Conservation (phyloP, 1,140 invertebrate genomes). For the Thaumatotibia leucotreta region DNA sequence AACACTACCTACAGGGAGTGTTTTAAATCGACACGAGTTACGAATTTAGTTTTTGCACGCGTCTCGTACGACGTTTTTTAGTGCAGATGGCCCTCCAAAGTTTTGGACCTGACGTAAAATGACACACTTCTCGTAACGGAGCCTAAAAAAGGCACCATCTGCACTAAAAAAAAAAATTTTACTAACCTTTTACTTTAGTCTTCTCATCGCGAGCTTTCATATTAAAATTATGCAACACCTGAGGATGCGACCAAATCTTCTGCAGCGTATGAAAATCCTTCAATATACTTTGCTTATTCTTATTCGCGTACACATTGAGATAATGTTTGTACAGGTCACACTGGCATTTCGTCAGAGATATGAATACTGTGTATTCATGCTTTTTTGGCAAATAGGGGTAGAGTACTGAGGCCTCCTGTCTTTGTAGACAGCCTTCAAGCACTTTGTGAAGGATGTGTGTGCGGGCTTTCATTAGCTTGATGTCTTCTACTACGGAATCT, state of each 20-base stretch:
- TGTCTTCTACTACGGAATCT: constrained; percentile 87
- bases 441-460: constrained; percentile 90
- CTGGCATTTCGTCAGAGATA: constrained; percentile 86
- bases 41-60: too few species aligned
- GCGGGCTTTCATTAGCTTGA: constrained; percentile 87
- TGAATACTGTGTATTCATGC: constrained; percentile 90
- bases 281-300: constrained; percentile 76
- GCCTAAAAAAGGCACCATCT: too few species aligned
- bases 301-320: constrained; percentile 42
- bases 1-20: too few species aligned
- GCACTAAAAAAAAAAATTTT: too few species aligned
- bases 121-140: too few species aligned
- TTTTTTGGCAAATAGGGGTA: constrained; percentile 91
- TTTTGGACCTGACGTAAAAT: too few species aligned
- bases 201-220: constrained; percentile 41
- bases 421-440: constrained; percentile 88
- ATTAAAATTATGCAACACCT: constrained; percentile 80
- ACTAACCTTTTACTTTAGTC: constrained; percentile 51
- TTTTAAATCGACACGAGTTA: too few species aligned
- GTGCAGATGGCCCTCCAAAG: too few species aligned
- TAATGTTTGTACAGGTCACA: constrained; percentile 69
- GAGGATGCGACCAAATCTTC: constrained; percentile 92
- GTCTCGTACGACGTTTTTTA: too few species aligned
- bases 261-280: constrained; percentile 86
- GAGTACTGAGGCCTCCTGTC: constrained; percentile 89